phyloP scores from a whole-genome alignment of 2,113 vertebrate species.

The Zapus hudsonius region DNA sequence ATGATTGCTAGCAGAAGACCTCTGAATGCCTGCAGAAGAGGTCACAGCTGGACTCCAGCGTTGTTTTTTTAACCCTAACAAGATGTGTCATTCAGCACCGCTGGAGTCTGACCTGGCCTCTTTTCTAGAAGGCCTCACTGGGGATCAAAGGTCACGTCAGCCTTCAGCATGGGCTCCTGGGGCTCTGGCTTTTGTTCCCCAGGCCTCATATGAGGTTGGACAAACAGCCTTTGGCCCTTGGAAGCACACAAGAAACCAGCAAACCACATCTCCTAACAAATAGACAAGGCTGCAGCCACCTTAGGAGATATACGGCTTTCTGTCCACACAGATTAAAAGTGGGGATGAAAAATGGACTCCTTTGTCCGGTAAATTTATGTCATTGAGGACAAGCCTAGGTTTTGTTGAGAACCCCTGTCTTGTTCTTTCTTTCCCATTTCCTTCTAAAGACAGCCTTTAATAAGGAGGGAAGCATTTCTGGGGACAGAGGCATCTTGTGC shows the following conservation, averaged over 20 bases:
- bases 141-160: constrained; percentile 84
- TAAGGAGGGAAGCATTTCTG: background rate
- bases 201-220: constrained; percentile 84
- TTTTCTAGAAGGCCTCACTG: constrained; percentile 85
- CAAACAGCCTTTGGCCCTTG: constrained; percentile 79
- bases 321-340: constrained; percentile 64
- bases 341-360: constrained; percentile 12
- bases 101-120: constrained; percentile 89
- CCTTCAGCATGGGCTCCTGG: constrained; percentile 85
- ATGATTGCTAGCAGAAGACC: constrained; percentile 57
- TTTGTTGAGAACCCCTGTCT: constrained; percentile 31
- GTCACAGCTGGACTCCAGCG: constrained; percentile 84
- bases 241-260: constrained; percentile 80
- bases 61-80: constrained; percentile 92
- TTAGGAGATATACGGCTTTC: constrained; percentile 46
- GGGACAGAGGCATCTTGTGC: background rate
- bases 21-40: constrained; percentile 79
- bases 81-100: constrained; percentile 91
- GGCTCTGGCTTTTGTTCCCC: constrained; percentile 85
- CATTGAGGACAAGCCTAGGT: background rate
- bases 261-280: constrained; percentile 60
- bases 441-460: background rate
- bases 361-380: constrained; percentile 54
- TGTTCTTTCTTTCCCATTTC: background rate
- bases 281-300: constrained; percentile 24